Percentiles rank a stretch among this genome's conserved stretches.
Conservation (phyloP, 2,797 vertebrate genomes). For the Poeciliopsis turneri region DNA sequence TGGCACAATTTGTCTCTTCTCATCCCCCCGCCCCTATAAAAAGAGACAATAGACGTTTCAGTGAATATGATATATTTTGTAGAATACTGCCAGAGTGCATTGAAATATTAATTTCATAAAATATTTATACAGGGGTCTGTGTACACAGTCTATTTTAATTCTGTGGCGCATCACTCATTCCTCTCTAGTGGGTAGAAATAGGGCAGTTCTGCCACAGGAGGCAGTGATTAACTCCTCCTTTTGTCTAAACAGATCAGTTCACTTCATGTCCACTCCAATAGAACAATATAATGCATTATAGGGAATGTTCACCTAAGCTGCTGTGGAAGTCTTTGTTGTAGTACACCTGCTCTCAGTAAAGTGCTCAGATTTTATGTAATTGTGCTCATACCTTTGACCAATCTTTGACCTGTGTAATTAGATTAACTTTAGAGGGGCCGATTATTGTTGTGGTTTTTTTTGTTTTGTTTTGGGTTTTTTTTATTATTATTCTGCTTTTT, state of each 20-base stretch:
- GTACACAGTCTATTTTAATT: constrained; percentile 85
- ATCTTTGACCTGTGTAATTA: constrained; percentile 27
- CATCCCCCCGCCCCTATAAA: constrained; percentile 21
- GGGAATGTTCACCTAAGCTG: constrained; percentile 43
- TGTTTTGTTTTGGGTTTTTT: neutral
- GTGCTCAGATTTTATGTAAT: constrained; percentile 40
- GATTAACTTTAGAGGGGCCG: constrained; percentile 23
- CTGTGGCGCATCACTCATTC: constrained; percentile 78
- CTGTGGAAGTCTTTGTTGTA: constrained; percentile 35
- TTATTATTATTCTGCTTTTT: neutral
- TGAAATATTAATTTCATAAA: constrained; percentile 85
- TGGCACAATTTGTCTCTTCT: constrained; percentile 63
- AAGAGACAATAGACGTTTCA: constrained; percentile 74
- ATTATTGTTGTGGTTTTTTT: constrained; percentile 2
- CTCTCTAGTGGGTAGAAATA: constrained; percentile 67
- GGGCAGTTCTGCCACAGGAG: constrained; percentile 72
- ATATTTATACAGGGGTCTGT: constrained; percentile 82
- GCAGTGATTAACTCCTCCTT: constrained; percentile 64
- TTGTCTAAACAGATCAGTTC: constrained; percentile 64
- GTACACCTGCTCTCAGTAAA: constrained; percentile 27
- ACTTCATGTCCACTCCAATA: constrained; percentile 60
- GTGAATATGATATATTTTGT: constrained; percentile 80
- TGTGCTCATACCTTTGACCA: constrained; percentile 41
- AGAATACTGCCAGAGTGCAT: constrained; percentile 73
- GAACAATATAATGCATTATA: constrained; percentile 52